Evolutionary conservation across 2,113 vertebrate species (phyloP).

Genomic region (Sarotherodon lohbergeri): DNA sequence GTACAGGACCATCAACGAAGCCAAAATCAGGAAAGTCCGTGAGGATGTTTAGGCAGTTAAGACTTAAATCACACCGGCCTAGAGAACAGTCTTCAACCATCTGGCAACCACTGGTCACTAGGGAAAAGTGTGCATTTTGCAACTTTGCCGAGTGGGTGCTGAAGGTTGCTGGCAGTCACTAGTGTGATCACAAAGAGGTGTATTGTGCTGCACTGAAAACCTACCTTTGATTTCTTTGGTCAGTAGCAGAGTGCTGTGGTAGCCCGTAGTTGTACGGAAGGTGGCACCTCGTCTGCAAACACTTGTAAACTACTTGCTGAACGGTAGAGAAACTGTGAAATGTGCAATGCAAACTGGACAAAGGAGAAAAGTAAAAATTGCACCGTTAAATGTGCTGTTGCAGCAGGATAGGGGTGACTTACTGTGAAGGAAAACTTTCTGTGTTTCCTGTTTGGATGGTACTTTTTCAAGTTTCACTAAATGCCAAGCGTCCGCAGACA

Average conservation of each 20-base stretch:
- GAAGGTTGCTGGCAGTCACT: not conserved
- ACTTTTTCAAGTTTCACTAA: not conserved
- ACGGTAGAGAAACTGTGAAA: not conserved
- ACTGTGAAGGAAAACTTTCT: not conserved
- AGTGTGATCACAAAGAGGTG: not conserved
- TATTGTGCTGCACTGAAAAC: not conserved
- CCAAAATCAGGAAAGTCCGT: not conserved
- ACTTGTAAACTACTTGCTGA: not conserved
- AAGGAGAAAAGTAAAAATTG: not conserved
- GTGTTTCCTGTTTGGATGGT: not conserved
- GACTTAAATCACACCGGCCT: rapidly evolving
- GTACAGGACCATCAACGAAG: not conserved
- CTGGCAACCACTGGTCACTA: not conserved
- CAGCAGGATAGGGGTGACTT: not conserved
- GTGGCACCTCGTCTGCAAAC: not conserved
- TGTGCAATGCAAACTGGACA: not conserved
- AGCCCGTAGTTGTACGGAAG: not conserved
- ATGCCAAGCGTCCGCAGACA: not conserved
- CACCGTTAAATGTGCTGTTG: not conserved
- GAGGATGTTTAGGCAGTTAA: not conserved
- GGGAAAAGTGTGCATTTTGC: not conserved
- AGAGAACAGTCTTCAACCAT: not conserved
- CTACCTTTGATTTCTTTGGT: not conserved
- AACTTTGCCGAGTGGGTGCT: not conserved
- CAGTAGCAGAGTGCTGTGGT: not conserved